A percentile compares a stretch with the other conserved stretches of the same genome.
phyloP scores from a whole-genome alignment of 2,797 vertebrate species.

The Austrolebias charrua region DNA sequence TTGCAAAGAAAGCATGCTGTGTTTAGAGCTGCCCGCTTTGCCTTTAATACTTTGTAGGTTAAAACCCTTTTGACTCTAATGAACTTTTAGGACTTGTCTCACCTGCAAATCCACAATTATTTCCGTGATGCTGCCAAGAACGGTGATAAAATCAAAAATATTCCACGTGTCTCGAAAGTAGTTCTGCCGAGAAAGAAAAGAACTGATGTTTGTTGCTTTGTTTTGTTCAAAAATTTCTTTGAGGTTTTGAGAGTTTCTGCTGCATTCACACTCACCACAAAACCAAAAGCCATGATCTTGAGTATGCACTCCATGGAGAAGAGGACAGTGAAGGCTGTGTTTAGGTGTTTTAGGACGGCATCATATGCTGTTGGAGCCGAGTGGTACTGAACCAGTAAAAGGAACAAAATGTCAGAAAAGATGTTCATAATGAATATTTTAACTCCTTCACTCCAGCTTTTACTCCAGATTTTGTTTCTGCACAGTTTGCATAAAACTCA shows the following conservation, averaged over 20 bases:
- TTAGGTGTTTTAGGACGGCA: slow-evolving; percentile 92
- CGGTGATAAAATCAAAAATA: slow-evolving; percentile 99
- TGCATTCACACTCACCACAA: slow-evolving; percentile 83
- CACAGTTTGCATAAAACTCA: too few relatives aligned
- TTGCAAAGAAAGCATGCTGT: slow-evolving; percentile 33
- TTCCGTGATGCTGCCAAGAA: slow-evolving; percentile 96
- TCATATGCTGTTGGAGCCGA: slow-evolving; percentile 94
- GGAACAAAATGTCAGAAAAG: neutral
- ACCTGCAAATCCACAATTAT: slow-evolving; percentile 98
- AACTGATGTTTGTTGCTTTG: neutral
- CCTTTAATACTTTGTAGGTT: slow-evolving; percentile 22
- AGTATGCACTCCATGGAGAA: slow-evolving; percentile 97
- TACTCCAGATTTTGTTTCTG: too few relatives aligned
- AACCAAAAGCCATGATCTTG: slow-evolving; percentile 95
- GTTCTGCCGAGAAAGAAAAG: slow-evolving; percentile 79
- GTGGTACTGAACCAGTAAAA: slow-evolving; percentile 82
- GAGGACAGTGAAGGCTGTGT: slow-evolving; percentile 96
- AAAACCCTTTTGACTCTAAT: slow-evolving; percentile 32
- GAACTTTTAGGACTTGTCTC: slow-evolving; percentile 42
- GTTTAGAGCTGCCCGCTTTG: slow-evolving; percentile 3
- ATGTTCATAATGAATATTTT: neutral
- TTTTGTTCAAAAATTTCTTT: neutral
- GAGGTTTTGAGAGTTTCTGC: neutral
- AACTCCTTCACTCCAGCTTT: too few relatives aligned
- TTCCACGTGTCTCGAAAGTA: slow-evolving; percentile 99